Evolutionary conservation across 1,140 invertebrate genomes (phyloP).

Genomic region (Leptopilina clavipes): DNA sequence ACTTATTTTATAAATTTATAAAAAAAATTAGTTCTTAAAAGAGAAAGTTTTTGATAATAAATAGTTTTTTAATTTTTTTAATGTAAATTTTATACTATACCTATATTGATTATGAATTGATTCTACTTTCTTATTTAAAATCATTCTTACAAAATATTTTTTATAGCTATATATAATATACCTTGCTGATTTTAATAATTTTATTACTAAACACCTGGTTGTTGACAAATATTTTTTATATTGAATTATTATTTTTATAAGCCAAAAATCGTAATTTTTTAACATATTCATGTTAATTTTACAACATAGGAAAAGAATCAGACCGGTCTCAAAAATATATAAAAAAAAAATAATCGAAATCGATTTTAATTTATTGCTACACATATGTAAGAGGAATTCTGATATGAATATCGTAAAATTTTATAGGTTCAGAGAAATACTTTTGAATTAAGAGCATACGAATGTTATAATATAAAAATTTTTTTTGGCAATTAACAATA

Average conservation of each 20-base stretch:
- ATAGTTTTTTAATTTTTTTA: not conserved
- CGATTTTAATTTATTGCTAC: not conserved
- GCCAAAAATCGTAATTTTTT: too few relatives aligned
- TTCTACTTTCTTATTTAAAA: not conserved
- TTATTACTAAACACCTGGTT: not conserved
- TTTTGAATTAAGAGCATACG: not conserved
- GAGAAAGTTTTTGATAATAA: not conserved
- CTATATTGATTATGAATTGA: not conserved
- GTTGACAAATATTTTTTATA: not conserved
- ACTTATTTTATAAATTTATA: not conserved
- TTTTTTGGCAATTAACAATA: not conserved
- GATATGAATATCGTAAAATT: not conserved
- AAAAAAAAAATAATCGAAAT: not conserved
- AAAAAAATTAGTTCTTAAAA: not conserved
- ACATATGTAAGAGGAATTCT: not conserved
- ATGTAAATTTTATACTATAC: too few relatives aligned
- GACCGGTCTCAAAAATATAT: not conserved
- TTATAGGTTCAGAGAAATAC: conserved; percentile 18
- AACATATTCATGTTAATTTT: too few relatives aligned
- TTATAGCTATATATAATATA: too few relatives aligned
- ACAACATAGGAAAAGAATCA: too few relatives aligned
- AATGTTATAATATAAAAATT: not conserved
- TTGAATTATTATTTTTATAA: too few relatives aligned
- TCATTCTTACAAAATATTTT: not conserved
- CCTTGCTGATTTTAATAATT: not conserved